A percentile compares a stretch with the other conserved stretches of the same genome.
phyloP scores from a whole-genome alignment of 2,113 vertebrate species.

The Lonchura striata region DNA sequence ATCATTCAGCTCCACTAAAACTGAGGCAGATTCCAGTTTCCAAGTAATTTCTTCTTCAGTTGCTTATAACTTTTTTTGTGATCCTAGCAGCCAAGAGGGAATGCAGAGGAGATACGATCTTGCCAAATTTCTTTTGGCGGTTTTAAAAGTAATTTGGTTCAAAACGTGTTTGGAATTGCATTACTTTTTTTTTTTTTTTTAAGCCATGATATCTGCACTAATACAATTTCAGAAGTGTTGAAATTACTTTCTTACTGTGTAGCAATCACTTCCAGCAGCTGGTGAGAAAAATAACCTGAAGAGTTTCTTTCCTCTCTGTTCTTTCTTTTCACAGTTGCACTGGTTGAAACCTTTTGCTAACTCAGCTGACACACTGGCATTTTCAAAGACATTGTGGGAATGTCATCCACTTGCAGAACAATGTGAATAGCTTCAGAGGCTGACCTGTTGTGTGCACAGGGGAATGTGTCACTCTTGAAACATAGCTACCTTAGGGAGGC shows the following conservation, averaged over 20 bases:
- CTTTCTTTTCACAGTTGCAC: neutral
- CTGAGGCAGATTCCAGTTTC: neutral
- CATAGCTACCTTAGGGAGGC: neutral
- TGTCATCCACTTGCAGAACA: neutral
- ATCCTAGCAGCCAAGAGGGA: neutral
- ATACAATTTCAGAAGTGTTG: constrained; percentile 11
- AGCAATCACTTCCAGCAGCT: constrained; percentile 10
- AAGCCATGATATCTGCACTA: neutral
- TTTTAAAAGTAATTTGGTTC: constrained; percentile 52
- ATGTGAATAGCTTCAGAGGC: neutral
- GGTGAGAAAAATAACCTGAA: constrained; percentile 2
- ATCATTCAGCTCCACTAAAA: neutral
- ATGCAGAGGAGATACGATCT: neutral
- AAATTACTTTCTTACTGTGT: constrained; percentile 39
- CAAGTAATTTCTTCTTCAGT: constrained; percentile 12
- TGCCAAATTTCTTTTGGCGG: constrained; percentile 56
- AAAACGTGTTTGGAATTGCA: constrained; percentile 27
- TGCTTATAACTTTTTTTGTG: constrained; percentile 28
- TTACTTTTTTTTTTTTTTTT: neutral
- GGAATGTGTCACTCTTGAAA: neutral
- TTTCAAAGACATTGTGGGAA: constrained; percentile 7
- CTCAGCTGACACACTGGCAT: neutral
- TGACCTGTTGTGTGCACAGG: neutral
- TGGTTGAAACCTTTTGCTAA: constrained; percentile 17
- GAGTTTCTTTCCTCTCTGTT: neutral